phyloP scores from a whole-genome alignment of 1,140 invertebrate species.

The Hycleus phaleratus region DNA sequence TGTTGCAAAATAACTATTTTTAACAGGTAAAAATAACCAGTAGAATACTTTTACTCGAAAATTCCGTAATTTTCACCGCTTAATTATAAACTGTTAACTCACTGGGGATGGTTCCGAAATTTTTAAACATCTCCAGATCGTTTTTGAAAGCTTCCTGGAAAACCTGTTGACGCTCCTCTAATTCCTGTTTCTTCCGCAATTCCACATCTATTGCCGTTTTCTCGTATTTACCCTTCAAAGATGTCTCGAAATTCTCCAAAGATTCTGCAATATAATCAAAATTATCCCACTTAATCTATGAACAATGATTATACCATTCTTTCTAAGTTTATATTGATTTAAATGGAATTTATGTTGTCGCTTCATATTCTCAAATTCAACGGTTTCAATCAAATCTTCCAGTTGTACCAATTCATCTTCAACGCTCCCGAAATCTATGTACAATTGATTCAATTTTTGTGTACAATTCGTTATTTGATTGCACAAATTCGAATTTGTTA shows the following conservation, averaged over 20 bases:
- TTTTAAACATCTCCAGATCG: slow-evolving; percentile 57
- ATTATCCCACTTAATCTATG: no score
- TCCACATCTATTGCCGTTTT: slow-evolving; percentile 50
- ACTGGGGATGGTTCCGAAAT: slow-evolving; percentile 54
- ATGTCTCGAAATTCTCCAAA: slow-evolving; percentile 13
- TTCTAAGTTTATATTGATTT: slow-evolving; percentile 56
- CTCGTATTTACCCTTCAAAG: slow-evolving; percentile 44
- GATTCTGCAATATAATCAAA: slow-evolving; percentile 14
- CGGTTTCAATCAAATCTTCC: slow-evolving; percentile 57
- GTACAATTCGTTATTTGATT: slow-evolving; percentile 50
- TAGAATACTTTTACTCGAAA: no score
- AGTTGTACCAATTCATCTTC: slow-evolving; percentile 53
- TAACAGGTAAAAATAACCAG: no score
- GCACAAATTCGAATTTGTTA: slow-evolving; percentile 51
- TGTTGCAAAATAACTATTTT: background rate
- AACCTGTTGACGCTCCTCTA: slow-evolving; percentile 57
- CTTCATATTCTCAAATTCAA: slow-evolving; percentile 54
- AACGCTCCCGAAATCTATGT: slow-evolving; percentile 55
- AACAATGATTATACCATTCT: slow-evolving; percentile 45
- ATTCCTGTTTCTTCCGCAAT: slow-evolving; percentile 45
- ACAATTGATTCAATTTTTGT: slow-evolving; percentile 51
- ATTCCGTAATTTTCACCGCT: no score
- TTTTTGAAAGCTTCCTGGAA: slow-evolving; percentile 62
- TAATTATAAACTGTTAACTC: slow-evolving; percentile 25
- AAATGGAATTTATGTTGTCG: slow-evolving; percentile 56